These are phyloP conservation scores for Eupithecia tripunctaria DNA, from an alignment of 2,888 invertebrate genomes.

Conservation along the genomic window DNA sequence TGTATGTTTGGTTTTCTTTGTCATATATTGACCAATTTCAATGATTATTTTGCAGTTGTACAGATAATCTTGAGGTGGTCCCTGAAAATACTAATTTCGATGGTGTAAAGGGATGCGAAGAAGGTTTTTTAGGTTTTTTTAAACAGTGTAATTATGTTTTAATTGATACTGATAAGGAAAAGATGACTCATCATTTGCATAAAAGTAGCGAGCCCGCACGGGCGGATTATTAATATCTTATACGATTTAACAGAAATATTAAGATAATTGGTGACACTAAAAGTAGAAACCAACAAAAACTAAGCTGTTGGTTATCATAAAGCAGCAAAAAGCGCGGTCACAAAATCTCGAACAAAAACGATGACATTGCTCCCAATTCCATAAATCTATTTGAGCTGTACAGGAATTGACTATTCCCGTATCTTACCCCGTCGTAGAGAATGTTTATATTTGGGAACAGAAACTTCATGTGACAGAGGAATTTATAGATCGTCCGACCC, in stretches of 20 bases:
- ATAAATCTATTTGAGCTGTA: conserved; percentile 19
- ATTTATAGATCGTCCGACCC: conserved; percentile 31
- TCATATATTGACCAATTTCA: too few relatives aligned
- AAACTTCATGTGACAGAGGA: conserved; percentile 32
- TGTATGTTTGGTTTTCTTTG: too few relatives aligned
- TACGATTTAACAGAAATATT: background rate
- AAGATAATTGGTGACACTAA: background rate
- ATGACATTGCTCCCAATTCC: background rate
- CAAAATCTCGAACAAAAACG: conserved; percentile 1
- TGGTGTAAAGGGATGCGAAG: too few relatives aligned
- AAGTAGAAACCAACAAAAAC: background rate
- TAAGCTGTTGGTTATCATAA: background rate
- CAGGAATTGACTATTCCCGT: conserved; percentile 25
- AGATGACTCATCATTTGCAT: background rate
- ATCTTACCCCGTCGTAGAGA: conserved; percentile 17
- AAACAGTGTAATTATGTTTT: too few relatives aligned
- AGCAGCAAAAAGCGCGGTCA: background rate
- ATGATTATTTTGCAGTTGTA: too few relatives aligned
- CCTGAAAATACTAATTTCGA: too few relatives aligned
- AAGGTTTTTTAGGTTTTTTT: too few relatives aligned
- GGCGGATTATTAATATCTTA: background rate
- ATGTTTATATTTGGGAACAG: conserved; percentile 34
- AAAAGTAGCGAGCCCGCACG: background rate
- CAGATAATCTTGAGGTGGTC: too few relatives aligned
- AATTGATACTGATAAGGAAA: too few relatives aligned